Percentiles rank a stretch among this genome's conserved stretches.
Conservation (phyloP, 2,888 invertebrate species). For the Orthosia incerta region DNA sequence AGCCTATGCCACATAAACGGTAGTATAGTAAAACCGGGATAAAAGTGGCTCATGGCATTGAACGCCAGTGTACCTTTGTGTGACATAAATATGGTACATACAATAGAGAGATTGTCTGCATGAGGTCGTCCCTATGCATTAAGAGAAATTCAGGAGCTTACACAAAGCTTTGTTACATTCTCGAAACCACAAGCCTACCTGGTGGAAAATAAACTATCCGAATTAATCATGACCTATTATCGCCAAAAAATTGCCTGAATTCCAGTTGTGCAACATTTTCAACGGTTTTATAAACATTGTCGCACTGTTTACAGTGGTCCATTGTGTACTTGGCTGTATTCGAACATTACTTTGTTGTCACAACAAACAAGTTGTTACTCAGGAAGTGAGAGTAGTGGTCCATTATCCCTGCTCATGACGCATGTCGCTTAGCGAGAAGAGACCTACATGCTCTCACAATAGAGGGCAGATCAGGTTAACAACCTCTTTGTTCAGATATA, state of each 20-base stretch:
- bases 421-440: constrained; percentile 30
- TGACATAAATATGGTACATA: not conserved
- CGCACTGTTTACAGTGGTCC: constrained; percentile 2
- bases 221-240: not conserved
- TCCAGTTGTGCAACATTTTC: not conserved
- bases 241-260: not conserved
- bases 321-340: constrained; percentile 36
- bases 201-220: not conserved
- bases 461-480: constrained; percentile 35
- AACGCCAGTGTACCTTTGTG: not conserved
- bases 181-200: not conserved
- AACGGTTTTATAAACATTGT: not conserved
- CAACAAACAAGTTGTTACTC: constrained; percentile 42
- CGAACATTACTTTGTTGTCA: constrained; percentile 48
- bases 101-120: too few relatives aligned
- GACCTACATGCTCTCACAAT: constrained; percentile 22
- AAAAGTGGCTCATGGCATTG: too few relatives aligned
- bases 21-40: too few relatives aligned
- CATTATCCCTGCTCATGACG: constrained; percentile 47
- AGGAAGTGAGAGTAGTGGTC: constrained; percentile 56
- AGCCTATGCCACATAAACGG: too few relatives aligned
- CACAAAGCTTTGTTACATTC: not conserved
- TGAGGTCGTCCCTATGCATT: not conserved
- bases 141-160: not conserved
- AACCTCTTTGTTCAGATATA: constrained; percentile 33